These are phyloP conservation scores for Sciaenops ocellatus DNA, from an alignment of 2,797 vertebrate genomes.

Conservation along the genomic window DNA sequence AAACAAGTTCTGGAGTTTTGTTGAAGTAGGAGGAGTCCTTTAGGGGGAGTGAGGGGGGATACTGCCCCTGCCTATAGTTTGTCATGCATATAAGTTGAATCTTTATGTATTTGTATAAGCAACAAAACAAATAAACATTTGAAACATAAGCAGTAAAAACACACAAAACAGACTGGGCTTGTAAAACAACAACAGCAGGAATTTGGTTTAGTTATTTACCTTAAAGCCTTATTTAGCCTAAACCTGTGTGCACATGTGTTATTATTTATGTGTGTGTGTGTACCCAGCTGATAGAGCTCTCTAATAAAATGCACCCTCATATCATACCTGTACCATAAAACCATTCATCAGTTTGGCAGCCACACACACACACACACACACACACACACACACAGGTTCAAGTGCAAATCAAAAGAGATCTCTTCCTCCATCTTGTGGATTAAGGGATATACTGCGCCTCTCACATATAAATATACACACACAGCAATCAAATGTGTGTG, in stretches of 20 bases:
- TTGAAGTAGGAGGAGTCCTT: constrained; percentile 55
- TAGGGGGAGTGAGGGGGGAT: not conserved
- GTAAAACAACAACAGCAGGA: not conserved
- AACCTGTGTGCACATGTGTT: not conserved
- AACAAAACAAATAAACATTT: not conserved
- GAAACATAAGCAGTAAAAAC: not conserved
- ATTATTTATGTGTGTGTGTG: not conserved
- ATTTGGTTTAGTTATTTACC: not conserved
- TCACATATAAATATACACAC: not conserved
- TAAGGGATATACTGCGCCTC: constrained; percentile 18
- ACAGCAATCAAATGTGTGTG: not conserved
- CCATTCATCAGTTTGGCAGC: constrained; percentile 3
- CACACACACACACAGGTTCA: not conserved
- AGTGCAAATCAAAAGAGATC: constrained; percentile 5
- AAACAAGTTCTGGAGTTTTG: constrained; percentile 15
- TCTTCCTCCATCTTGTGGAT: constrained; percentile 70
- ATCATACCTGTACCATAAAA: not conserved
- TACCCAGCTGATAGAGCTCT: not conserved
- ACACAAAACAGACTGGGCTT: not conserved
- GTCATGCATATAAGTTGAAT: not conserved
- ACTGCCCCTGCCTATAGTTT: constrained; percentile 3
- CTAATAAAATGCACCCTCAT: not conserved
- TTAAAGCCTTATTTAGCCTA: too few relatives aligned
- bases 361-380: not conserved
- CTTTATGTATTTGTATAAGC: not conserved